Evolutionary conservation across 1,140 invertebrate genomes (phyloP).

Genomic region (Drosophila kanapiae): DNA sequence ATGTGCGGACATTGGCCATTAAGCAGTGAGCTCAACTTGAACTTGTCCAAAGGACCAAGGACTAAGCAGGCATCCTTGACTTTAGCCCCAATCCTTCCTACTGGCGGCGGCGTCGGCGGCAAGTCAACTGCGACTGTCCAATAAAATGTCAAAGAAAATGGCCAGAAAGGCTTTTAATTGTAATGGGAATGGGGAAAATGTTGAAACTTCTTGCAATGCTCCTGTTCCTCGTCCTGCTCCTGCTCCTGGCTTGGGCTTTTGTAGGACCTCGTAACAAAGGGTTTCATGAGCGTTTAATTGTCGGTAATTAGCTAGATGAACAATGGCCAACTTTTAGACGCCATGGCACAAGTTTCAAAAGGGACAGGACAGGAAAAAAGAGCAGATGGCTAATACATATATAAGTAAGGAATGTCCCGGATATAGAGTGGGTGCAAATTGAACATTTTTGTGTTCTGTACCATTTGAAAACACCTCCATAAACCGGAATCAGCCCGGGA

Average conservation of each 20-base stretch:
- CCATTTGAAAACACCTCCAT: conserved; percentile 8
- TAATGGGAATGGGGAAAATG: conserved; percentile 53
- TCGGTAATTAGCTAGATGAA: conserved; percentile 69
- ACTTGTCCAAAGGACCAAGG: conserved; percentile 24
- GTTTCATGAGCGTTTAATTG: conserved; percentile 71
- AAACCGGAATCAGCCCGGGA: conserved; percentile 1
- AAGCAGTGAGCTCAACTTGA: conserved; percentile 24
- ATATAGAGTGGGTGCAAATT: conserved; percentile 9
- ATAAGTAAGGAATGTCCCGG: neutral
- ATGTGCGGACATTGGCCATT: conserved; percentile 48
- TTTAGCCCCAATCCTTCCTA: conserved; percentile 10
- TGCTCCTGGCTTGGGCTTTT: neutral
- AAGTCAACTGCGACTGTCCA: conserved; percentile 49
- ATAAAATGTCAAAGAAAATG: conserved; percentile 81
- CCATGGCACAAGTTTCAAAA: conserved; percentile 43
- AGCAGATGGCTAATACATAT: conserved; percentile 9
- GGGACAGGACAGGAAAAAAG: conserved; percentile 3
- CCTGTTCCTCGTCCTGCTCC: neutral
- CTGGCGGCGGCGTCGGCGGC: neutral
- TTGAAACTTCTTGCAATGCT: conserved; percentile 34
- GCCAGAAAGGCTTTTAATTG: conserved; percentile 74
- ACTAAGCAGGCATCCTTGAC: conserved; percentile 27
- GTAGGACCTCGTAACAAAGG: conserved; percentile 48
- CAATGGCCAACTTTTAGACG: conserved; percentile 49
- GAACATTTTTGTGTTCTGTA: neutral